Base-by-base conservation (phyloP, 2,113 vertebrate species). In the Etheostoma cragini region DNA sequence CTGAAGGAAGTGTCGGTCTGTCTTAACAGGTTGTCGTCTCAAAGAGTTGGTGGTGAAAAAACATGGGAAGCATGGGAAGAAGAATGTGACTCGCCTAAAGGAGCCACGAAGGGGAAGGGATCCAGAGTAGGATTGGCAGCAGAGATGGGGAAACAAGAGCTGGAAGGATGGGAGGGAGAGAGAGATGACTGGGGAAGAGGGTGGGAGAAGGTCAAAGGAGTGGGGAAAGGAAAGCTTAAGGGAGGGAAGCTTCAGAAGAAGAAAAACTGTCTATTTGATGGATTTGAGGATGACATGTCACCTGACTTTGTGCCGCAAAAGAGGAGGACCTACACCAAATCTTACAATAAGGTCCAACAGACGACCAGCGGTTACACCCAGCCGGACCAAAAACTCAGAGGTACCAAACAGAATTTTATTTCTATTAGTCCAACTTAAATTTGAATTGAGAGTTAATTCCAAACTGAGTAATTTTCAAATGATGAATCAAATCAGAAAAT, bases 301-400 rank as follows among this genome's bases (percentile, higher is more conserved):
- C 64, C 81, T 0, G 75, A 91, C 26, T 83, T 42, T 47, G 35
- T 78, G 42, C 88, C 80, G 0, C 0, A 5, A 8, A 89, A 47
- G 81, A 92, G 54, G 62, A 91, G 22, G 49, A 16, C 2, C 13
- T 46, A 6, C 60, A 11, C 4, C 63, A 88, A 61, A 65, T 0
- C 11, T 0, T 64, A 73, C 70, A 80, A 62, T 3, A 91, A 83
- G 53, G 65, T 35, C 24, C 69, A 50, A 6, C 12, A 65, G 30
- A 0, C 1, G 0, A 26, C 0, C 21, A 5, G 30, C 14, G 21
- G 17, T 0, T 94, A 94, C 83, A 64, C 10, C 0, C 92, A 92
- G 70, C 93, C 93, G 0, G 75, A 94, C 88, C 93, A 92, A 61
- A 82, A 71, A 21, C 45, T 42, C 68, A 66, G 92, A 92, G 91